Base-by-base conservation (phyloP, 2,113 vertebrate genomes). In the Mastomys coucha region DNA sequence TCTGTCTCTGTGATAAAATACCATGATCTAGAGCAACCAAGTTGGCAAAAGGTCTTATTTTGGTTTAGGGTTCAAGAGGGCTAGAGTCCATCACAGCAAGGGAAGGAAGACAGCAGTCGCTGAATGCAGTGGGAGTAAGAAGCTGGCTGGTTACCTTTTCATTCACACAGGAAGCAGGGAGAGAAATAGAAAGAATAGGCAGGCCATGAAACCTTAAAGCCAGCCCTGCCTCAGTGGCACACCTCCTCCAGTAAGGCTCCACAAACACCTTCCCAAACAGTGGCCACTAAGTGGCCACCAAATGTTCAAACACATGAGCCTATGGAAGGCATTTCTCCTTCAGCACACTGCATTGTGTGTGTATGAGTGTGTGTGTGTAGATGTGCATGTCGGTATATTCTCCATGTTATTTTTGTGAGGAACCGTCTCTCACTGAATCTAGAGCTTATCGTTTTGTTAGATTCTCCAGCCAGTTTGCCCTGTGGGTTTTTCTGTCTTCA, bases 191-290 rank as follows among this genome's bases (percentile, higher is more conserved):
- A 63, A 60, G 22, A 51, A 42, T 17, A 42, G 80, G 6, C 56
- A 84, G 56, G 24, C 81, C 2, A 1, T 28, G 58, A 60, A 39
- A 28, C n/a, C 56, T 16, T 31, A 39, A 42, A 84, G n/a, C 36
- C 36, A 28, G 2, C 11, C n/a, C n/a, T n/a, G n/a, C n/a, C 53
- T 7, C 24, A 28, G 13, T 8, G 56, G 13, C 9, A 0, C 8
- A 17, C 81, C n/a, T 60, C 5, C 36, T 60, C 24, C 81, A 84
- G 81, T 28, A 60, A 26, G 80, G 11, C 56, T 60, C 80, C 11
- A 82, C 11, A n/a, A 60, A 26, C 22, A 26, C 19, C 51, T 80
- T 58, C 51, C 19, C 20, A 82, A 58, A 26, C n/a, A 60, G n/a
- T 84, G 56, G 5, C 56, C 56, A 84, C 36, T 42, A 84, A 28